Evolutionary conservation across 2,113 vertebrate species (phyloP).

Genomic region (Pygoscelis antarcticus): DNA sequence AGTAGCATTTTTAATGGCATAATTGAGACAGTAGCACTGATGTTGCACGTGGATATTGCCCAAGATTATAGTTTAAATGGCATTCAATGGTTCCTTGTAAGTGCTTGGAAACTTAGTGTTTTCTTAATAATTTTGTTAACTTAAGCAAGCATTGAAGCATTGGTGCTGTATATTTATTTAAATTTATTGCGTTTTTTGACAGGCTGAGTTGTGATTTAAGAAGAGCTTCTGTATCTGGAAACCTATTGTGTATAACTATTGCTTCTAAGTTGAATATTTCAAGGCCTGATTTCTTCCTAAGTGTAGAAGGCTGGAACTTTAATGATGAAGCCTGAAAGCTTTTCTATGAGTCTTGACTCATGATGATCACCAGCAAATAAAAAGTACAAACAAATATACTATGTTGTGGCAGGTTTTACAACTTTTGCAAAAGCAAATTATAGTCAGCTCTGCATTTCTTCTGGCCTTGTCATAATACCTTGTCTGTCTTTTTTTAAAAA

Average conservation of each 20-base stretch:
- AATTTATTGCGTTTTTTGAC: neutral
- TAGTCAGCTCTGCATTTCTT: neutral
- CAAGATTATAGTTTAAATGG: neutral
- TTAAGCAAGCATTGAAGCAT: neutral
- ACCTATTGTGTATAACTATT: neutral
- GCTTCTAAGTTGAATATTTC: neutral
- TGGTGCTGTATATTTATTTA: neutral
- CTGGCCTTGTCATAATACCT: neutral
- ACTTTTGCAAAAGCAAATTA: neutral
- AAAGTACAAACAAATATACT: neutral
- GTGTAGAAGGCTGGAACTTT: neutral
- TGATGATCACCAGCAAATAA: neutral
- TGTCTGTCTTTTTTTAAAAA: neutral
- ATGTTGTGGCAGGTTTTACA: neutral
- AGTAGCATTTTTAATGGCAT: neutral
- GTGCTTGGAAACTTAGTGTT: neutral
- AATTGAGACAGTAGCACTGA: neutral
- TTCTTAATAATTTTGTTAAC: neutral
- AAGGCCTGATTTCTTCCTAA: neutral
- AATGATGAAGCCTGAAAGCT: neutral
- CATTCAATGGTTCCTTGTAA: neutral
- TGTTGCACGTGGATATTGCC: neutral
- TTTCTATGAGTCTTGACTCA: neutral
- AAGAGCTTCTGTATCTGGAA: neutral
- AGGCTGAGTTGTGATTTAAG: neutral